Conservation (phyloP, 1,140 invertebrate species). For the Cotesia glomerata region DNA sequence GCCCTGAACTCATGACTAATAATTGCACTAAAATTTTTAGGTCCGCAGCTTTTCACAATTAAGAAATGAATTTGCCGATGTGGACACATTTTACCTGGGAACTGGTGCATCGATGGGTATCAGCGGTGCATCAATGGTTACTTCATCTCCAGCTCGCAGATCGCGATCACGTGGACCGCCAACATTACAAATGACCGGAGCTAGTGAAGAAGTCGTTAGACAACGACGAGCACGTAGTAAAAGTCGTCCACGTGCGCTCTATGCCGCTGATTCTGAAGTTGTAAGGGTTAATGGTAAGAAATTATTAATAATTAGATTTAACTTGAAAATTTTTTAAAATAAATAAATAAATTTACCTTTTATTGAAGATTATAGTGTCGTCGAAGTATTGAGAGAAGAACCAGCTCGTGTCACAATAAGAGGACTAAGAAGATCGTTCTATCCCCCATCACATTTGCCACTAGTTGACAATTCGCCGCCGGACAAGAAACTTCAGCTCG, state of each 20-base stretch:
- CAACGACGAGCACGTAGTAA: slow-evolving; percentile 76
- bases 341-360: neutral
- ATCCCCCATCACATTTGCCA: slow-evolving; percentile 83
- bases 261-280: slow-evolving; percentile 80
- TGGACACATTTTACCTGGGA: slow-evolving; percentile 88
- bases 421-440: slow-evolving; percentile 83
- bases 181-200: slow-evolving; percentile 47
- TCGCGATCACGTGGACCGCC: slow-evolving; percentile 72
- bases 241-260: slow-evolving; percentile 78
- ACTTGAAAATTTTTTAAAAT: neutral
- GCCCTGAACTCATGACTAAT: no score
- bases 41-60: slow-evolving; percentile 91
- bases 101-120: slow-evolving; percentile 64
- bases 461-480: slow-evolving; percentile 83
- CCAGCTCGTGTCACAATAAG: slow-evolving; percentile 83
- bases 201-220: slow-evolving; percentile 64
- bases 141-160: slow-evolving; percentile 71
- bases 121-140: slow-evolving; percentile 58
- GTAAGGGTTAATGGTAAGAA: slow-evolving; percentile 71
- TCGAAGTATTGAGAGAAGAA: slow-evolving; percentile 84
- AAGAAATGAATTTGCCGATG: slow-evolving; percentile 87
- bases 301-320: neutral
- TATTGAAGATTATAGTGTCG: slow-evolving; percentile 75
- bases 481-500: slow-evolving; percentile 83
- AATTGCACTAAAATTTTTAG: slow-evolving; percentile 52